Evolutionary conservation across 2,888 invertebrate genomes (phyloP).

Genomic region (Creontiades dilutus): DNA sequence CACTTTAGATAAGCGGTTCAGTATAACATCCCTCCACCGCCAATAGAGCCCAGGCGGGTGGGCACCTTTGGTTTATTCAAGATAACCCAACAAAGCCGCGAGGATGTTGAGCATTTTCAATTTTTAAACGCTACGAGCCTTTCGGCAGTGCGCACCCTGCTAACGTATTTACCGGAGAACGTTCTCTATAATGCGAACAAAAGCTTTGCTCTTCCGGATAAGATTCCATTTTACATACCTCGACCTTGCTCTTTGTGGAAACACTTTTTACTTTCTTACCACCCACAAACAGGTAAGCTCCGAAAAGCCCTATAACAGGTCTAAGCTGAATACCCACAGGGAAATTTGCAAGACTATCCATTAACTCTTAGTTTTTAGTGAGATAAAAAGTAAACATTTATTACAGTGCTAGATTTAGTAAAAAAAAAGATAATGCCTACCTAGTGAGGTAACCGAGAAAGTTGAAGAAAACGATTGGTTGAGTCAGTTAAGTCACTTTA

Average conservation of each 20-base stretch:
- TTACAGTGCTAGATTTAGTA: no score
- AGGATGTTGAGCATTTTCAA: conserved; percentile 10
- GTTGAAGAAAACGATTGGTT: no score
- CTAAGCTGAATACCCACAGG: no score
- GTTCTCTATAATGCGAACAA: conserved; percentile 32
- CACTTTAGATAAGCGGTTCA: background rate
- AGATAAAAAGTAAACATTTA: no score
- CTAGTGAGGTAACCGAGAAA: no score
- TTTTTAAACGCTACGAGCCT: background rate
- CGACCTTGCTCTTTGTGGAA: background rate
- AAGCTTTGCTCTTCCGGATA: conserved; percentile 44
- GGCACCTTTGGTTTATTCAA: background rate
- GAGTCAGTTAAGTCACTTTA: no score
- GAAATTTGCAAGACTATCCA: no score
- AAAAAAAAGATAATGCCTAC: no score
- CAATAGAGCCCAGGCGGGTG: background rate
- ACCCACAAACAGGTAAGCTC: background rate
- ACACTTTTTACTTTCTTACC: background rate
- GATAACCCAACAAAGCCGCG: background rate
- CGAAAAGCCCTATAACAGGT: no score
- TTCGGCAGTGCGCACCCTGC: background rate
- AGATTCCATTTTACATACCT: conserved; percentile 50
- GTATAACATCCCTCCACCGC: background rate
- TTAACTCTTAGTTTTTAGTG: no score
- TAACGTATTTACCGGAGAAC: conserved; percentile 19